A percentile compares a stretch with the other conserved stretches of the same genome.
Evolutionary conservation across 2,113 vertebrate genomes (phyloP).

Genomic region (Machaerirhynchus nigripectus): DNA sequence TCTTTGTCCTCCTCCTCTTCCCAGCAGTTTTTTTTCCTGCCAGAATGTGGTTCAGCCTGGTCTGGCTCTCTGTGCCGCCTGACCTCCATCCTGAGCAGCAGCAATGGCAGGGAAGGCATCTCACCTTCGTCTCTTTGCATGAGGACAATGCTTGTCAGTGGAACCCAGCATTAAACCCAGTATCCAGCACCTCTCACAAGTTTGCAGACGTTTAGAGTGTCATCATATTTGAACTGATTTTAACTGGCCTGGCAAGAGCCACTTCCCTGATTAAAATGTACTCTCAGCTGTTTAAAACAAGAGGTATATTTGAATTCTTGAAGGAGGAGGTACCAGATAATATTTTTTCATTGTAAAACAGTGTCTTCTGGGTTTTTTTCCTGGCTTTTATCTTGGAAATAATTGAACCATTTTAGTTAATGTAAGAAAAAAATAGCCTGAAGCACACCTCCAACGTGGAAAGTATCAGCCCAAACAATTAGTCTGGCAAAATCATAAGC

Average conservation of each 20-base stretch:
- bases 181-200: neutral
- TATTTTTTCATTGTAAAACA: neutral
- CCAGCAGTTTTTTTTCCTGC: neutral
- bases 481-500: neutral
- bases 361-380: neutral
- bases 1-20: neutral
- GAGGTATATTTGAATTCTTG: neutral
- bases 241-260: neutral
- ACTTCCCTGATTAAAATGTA: neutral
- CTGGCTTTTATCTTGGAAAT: neutral
- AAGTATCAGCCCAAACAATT: constrained; percentile 6
- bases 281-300: neutral
- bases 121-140: fast-evolving
- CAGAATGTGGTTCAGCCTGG: neutral
- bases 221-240: neutral
- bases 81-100: neutral
- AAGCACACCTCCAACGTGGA: neutral
- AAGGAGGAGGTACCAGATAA: neutral
- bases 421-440: neutral
- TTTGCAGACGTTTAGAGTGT: neutral
- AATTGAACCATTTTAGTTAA: neutral
- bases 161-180: neutral
- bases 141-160: neutral
- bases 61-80: neutral
- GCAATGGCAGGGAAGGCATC: neutral